phyloP scores from a whole-genome alignment of 1,140 invertebrate species.

The Drosophila funebris region DNA sequence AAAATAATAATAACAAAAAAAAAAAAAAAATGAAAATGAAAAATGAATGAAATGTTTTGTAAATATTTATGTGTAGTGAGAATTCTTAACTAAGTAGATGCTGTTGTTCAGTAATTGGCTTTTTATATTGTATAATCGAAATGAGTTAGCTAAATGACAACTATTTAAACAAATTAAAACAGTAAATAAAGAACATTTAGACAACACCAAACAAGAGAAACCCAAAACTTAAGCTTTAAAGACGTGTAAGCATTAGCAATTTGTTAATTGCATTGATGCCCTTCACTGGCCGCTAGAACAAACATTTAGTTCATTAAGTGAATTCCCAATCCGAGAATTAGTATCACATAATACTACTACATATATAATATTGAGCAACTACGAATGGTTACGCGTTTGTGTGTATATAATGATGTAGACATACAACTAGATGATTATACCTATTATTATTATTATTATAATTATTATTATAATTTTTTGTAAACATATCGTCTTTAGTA shows the following conservation, averaged over 20 bases:
- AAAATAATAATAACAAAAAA: not conserved
- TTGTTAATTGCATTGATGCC: conserved; percentile 54
- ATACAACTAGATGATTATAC: conserved; percentile 42
- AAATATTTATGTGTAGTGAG: conserved; percentile 50
- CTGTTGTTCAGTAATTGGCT: conserved; percentile 75
- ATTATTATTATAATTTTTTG: conserved; percentile 53
- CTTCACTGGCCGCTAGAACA: conserved; percentile 79
- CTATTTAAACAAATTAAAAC: conserved; percentile 54
- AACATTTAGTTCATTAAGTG: conserved; percentile 53
- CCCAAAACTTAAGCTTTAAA: conserved; percentile 66
- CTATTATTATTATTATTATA: too few relatives aligned
- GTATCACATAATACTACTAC: conserved; percentile 22
- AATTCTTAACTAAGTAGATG: conserved; percentile 56
- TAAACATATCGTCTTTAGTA: conserved; percentile 71
- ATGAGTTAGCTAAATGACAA: conserved; percentile 51
- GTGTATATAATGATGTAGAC: conserved; percentile 35
- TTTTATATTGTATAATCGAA: conserved; percentile 70
- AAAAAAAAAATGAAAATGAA: too few relatives aligned
- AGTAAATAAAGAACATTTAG: conserved; percentile 37
- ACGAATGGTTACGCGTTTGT: conserved; percentile 18
- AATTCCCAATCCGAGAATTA: conserved; percentile 10
- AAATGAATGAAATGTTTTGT: conserved; percentile 12
- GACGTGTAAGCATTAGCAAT: conserved; percentile 34
- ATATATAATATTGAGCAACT: conserved; percentile 37
- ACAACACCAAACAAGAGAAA: conserved; percentile 14